Conservation (phyloP, 2,888 invertebrate genomes). For the Pachydiplax longipennis region DNA sequence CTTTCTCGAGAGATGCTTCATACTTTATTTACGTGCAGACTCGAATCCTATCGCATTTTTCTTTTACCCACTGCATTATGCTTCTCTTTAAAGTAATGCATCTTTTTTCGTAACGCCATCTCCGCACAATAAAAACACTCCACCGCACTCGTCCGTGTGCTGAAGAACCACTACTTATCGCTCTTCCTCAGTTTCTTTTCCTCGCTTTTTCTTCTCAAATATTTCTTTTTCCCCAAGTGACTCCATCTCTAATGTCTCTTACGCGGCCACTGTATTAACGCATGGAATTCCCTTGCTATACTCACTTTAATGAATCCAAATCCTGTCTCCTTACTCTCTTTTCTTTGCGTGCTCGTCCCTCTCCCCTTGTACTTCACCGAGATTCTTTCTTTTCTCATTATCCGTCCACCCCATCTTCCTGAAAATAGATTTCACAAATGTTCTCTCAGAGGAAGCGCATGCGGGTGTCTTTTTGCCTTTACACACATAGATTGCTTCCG, state of each 20-base stretch:
- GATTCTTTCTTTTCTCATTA: not conserved
- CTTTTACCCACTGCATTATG: not conserved
- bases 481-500: too few species aligned
- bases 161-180: not conserved
- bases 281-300: not conserved
- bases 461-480: not conserved
- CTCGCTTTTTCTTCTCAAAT: not conserved
- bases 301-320: not conserved
- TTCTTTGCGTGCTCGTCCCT: not conserved
- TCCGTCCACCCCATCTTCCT: not conserved
- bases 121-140: not conserved
- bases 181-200: not conserved
- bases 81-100: not conserved
- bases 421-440: not conserved
- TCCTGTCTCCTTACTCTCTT: not conserved
- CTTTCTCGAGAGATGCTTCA: not conserved
- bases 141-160: not conserved
- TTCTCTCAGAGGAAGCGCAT: not conserved
- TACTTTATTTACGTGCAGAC: not conserved
- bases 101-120: not conserved
- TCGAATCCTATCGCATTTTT: not conserved
- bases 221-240: not conserved
- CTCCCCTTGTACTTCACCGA: not conserved
- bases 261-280: not conserved
- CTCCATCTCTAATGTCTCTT: not conserved